Base-by-base conservation (phyloP, 2,888 invertebrate species). In the Caenorhabditis sinica region DNA sequence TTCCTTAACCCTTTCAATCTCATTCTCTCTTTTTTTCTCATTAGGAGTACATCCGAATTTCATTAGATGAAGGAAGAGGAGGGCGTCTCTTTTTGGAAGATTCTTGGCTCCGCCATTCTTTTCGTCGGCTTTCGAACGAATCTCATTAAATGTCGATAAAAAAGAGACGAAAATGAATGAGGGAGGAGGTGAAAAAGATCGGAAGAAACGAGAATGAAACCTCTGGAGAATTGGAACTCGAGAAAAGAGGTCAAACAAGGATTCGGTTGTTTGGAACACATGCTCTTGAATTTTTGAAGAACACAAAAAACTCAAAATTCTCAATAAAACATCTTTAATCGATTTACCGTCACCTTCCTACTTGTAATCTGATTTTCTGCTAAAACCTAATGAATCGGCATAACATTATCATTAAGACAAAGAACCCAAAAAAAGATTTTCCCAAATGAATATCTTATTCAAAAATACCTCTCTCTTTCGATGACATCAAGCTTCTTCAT, bases 21-120 rank as follows among this genome's bases (percentile, higher is more conserved):
- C 49, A n/a, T 25, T 17, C 45, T 51, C 63, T 63, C 30, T 17
- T 30, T 51, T 40, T 28, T 68, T 33, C 40, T 71, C 69, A 69
- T 71, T 71, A 74, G 74, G 63, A 74, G 74, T 74, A 53, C 53
- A 68, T 56, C 45, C 30, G 51, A 40, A 76, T 60, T 76, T 20
- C 60, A 68, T 68, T 76, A 66, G 51, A 68, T 8, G 9, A 65
- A 36, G 36, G 36, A 60, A 60, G 13, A 36, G 20, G 60, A 11
- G 13, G 2, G 20, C 28, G 9, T 15, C n/a, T 72, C 43, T 72
- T 43, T 20, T 23, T 25, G 17, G 11, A 20, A 40, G 40, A 17
- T 20, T 23, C 36, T 51, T 9, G 23, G 56, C 69, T 33, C 68
- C 36, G 40, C 30, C 49, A 53, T n/a, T 17, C 53, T 61, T 40